Percentiles rank a stretch among this genome's conserved stretches.
Conservation (phyloP, 2,888 invertebrate species). For the Hypercompe scribonia region DNA sequence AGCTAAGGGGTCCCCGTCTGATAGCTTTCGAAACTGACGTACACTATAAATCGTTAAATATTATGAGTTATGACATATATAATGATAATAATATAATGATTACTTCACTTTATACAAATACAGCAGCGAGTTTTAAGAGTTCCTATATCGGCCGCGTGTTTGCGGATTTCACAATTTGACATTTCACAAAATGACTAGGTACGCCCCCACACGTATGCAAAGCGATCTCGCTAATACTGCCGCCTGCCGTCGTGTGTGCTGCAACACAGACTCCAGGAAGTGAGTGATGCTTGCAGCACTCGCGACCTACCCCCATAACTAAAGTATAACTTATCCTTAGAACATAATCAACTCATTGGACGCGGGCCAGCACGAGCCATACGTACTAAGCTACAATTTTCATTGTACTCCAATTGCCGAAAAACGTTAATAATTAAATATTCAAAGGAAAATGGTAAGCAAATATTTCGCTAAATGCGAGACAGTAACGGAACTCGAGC, state of each 20-base stretch:
- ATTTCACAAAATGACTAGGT: slow-evolving; percentile 87
- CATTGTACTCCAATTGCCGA: slow-evolving; percentile 65
- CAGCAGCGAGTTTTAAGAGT: slow-evolving; percentile 92
- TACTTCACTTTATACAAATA: slow-evolving; percentile 89
- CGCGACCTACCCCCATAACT: slow-evolving; percentile 49
- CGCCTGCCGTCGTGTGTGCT: slow-evolving; percentile 56
- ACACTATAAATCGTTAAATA: slow-evolving; percentile 82
- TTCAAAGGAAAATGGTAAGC: slow-evolving; percentile 50
- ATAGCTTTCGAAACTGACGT: slow-evolving; percentile 85
- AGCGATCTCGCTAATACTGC: slow-evolving; percentile 72
- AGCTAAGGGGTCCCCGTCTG: slow-evolving; percentile 70
- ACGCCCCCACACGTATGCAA: slow-evolving; percentile 71
- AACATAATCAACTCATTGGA: slow-evolving; percentile 74
- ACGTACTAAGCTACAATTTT: slow-evolving; percentile 69
- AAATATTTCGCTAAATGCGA: slow-evolving; percentile 76
- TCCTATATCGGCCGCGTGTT: slow-evolving; percentile 88
- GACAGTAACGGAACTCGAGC: slow-evolving; percentile 84
- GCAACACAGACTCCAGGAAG: slow-evolving; percentile 30
- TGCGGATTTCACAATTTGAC: slow-evolving; percentile 85
- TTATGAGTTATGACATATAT: slow-evolving; percentile 84
- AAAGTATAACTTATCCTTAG: slow-evolving; percentile 73
- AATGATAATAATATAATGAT: slow-evolving; percentile 84
- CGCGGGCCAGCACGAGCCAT: slow-evolving; percentile 53
- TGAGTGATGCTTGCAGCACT: slow-evolving; percentile 32
- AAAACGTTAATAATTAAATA: slow-evolving; percentile 42